A percentile compares a stretch with the other conserved stretches of the same genome.
Evolutionary conservation across 2,113 vertebrate genomes (phyloP).

Genomic region (Henicopernis longicauda): DNA sequence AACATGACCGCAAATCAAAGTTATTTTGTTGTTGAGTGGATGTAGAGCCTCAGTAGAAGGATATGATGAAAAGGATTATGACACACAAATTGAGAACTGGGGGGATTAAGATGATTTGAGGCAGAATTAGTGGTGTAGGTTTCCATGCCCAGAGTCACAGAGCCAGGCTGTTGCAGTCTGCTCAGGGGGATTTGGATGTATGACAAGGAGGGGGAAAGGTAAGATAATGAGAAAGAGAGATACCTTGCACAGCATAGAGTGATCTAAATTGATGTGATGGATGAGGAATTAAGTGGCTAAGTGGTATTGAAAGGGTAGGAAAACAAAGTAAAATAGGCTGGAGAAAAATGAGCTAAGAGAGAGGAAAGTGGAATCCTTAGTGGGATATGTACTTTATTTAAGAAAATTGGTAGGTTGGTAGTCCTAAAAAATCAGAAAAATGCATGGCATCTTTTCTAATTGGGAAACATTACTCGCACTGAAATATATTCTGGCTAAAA

Average conservation of each 20-base stretch:
- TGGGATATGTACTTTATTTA: not conserved
- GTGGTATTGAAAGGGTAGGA: not conserved
- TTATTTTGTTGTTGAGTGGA: not conserved
- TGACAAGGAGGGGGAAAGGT: not conserved
- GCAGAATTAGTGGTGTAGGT: not conserved
- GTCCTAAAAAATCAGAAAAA: not conserved
- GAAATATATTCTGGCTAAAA: not conserved
- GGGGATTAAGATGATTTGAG: conserved; percentile 1
- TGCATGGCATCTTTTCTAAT: not conserved
- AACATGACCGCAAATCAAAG: not conserved
- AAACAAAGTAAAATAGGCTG: not conserved
- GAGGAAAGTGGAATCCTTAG: not conserved
- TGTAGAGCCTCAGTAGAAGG: not conserved
- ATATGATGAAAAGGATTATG: not conserved
- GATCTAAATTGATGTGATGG: not conserved
- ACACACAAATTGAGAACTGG: not conserved
- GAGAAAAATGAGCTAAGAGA: not conserved
- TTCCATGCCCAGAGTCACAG: not conserved
- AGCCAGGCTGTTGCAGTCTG: not conserved
- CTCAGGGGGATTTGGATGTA: not conserved
- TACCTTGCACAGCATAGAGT: not conserved
- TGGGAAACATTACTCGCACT: not conserved
- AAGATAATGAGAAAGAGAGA: not conserved
- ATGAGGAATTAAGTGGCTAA: not conserved
- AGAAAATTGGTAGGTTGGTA: not conserved